A percentile compares a stretch with the other conserved stretches of the same genome.
These are phyloP conservation scores for Myotis lucifugus DNA, from an alignment of 2,113 vertebrate species.

Conservation along the genomic window DNA sequence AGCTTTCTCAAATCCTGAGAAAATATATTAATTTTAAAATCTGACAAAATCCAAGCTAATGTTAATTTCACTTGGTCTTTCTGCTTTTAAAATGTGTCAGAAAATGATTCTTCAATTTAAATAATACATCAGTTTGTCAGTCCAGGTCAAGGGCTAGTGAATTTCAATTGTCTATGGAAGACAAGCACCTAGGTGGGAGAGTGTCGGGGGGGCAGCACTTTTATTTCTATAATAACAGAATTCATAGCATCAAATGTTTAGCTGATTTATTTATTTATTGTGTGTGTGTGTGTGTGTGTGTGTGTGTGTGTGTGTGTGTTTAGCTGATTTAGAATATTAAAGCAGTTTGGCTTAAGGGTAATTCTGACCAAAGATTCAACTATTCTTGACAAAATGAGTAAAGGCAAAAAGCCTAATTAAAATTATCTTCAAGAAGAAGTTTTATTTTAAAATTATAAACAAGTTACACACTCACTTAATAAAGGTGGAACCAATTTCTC, in stretches of 20 bases:
- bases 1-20: not conserved
- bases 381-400: conserved; percentile 16
- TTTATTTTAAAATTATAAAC: not conserved
- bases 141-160: conserved; percentile 21
- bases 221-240: conserved; percentile 27
- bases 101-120: not conserved
- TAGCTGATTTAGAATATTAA: conserved; percentile 20
- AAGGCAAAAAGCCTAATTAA: conserved; percentile 41
- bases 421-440: not conserved
- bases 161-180: not conserved
- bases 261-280: not conserved
- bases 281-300: too few species aligned
- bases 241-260: conserved; percentile 5
- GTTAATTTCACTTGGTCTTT: not conserved
- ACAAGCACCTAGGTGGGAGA: not conserved
- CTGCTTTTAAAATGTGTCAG: conserved; percentile 32
- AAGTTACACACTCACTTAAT: not conserved
- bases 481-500: not conserved
- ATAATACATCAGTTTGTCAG: not conserved
- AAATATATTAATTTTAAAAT: conserved; percentile 39
- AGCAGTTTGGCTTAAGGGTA: not conserved
- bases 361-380: conserved; percentile 31
- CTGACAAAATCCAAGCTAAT: conserved; percentile 31
- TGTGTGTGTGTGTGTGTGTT: not conserved
- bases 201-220: not conserved